Conservation (phyloP, 2,113 vertebrate species). For the Abramis brama region DNA sequence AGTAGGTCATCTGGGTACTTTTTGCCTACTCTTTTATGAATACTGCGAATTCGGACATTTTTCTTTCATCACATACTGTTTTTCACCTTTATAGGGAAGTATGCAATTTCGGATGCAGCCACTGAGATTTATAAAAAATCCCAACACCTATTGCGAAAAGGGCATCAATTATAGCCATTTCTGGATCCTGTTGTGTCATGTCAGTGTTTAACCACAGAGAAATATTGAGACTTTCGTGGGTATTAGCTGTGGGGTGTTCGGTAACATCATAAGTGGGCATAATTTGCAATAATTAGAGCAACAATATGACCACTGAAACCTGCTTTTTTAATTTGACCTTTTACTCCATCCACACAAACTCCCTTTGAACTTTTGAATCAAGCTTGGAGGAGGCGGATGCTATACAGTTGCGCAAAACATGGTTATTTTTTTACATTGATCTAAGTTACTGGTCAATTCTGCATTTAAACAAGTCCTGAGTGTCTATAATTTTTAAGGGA, state of each 20-base stretch:
- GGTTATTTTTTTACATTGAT: constrained; percentile 29
- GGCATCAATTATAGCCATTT: background rate
- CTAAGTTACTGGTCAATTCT: background rate
- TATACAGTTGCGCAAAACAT: background rate
- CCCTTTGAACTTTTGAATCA: background rate
- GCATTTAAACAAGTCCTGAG: background rate
- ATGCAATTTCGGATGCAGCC: no score
- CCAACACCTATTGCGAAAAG: background rate
- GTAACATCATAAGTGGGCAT: constrained; percentile 14
- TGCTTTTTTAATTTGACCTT: constrained; percentile 35
- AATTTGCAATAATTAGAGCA: background rate
- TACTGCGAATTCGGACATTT: no score
- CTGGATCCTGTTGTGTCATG: background rate
- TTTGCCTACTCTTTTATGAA: no score
- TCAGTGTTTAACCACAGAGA: constrained; percentile 46
- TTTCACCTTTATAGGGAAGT: no score
- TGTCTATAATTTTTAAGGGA: background rate
- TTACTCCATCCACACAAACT: constrained; percentile 25
- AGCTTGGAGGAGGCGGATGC: background rate
- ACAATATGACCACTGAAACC: background rate
- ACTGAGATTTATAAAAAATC: background rate
- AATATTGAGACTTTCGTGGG: constrained; percentile 33
- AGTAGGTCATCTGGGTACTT: no score
- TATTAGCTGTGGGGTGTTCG: constrained; percentile 27
- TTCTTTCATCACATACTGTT: no score